A percentile compares a stretch with the other conserved stretches of the same genome.
Conservation (phyloP, 1,140 invertebrate species). For the Cheumatopsyche charites region DNA sequence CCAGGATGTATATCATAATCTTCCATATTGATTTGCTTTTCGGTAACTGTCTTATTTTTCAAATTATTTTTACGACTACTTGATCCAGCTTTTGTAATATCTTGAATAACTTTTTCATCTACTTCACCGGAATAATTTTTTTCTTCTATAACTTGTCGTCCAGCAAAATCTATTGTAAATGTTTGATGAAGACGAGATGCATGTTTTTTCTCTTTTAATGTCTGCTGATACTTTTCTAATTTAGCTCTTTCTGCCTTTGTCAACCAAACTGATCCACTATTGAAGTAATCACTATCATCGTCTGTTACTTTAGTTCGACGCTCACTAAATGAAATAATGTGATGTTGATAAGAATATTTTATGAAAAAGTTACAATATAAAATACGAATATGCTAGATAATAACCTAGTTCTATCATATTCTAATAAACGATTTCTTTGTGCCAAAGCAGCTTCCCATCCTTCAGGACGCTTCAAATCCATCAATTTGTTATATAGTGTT, state of each 20-base stretch:
- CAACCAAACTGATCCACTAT: constrained; percentile 81
- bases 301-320: constrained; percentile 90
- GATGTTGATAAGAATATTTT: constrained; percentile 10
- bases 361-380: constrained; percentile 3
- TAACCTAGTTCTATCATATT: constrained; percentile 84
- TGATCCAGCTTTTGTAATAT: constrained; percentile 51
- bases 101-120: constrained; percentile 57
- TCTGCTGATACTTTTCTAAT: constrained; percentile 72
- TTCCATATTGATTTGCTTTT: constrained; percentile 46
- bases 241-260: constrained; percentile 71
- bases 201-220: constrained; percentile 72
- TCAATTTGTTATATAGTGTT: constrained; percentile 72
- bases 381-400: constrained; percentile 31
- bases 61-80: constrained; percentile 15
- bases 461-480: constrained; percentile 64
- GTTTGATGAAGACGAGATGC: constrained; percentile 71
- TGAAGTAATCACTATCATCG: constrained; percentile 94
- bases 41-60: constrained; percentile 12
- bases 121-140: constrained; percentile 58
- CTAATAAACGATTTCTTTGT: constrained; percentile 82
- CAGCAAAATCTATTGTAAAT: constrained; percentile 85
- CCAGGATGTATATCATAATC: constrained; percentile 56
- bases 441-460: constrained; percentile 73
- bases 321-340: constrained; percentile 64
- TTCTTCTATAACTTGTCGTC: constrained; percentile 63